Conservation (phyloP, 35 echinoderm and acorn worm genomes). For the Apostichopus japonicus region DNA sequence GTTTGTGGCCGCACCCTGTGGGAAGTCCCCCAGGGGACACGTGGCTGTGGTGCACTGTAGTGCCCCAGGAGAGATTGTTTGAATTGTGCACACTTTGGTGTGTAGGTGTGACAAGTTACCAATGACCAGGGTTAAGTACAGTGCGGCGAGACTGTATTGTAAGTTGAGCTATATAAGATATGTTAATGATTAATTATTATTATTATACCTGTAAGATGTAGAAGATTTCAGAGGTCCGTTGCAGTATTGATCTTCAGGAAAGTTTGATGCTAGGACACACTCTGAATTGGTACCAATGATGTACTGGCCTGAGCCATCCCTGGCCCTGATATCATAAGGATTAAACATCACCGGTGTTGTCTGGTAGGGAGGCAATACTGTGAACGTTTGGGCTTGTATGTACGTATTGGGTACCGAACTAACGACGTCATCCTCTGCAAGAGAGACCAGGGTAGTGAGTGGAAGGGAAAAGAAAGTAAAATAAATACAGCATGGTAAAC, state of each 20-base stretch:
- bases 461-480: neutral
- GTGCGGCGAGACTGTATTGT: no score
- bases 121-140: no score
- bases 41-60: no score
- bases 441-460: no score
- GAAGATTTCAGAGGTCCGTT: constrained; percentile 17
- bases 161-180: no score
- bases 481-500: neutral
- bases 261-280: constrained; percentile 3
- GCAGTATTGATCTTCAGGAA: constrained; percentile 12
- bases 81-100: no score
- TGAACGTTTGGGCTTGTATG: neutral
- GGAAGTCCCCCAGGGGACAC: no score
- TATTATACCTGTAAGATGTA: neutral
- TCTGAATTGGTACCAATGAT: neutral
- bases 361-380: neutral
- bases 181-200: no score
- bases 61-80: no score
- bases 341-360: neutral
- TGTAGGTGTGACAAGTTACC: no score
- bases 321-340: neutral
- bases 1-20: no score
- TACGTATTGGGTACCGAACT: constrained; percentile 1
- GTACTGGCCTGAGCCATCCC: neutral
- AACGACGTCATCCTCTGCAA: neutral